Evolutionary conservation across 2,797 vertebrate genomes (phyloP), one percentile per base, ranked within the genome.

Genomic region (Gymnoscopelus microlampas): DNA sequence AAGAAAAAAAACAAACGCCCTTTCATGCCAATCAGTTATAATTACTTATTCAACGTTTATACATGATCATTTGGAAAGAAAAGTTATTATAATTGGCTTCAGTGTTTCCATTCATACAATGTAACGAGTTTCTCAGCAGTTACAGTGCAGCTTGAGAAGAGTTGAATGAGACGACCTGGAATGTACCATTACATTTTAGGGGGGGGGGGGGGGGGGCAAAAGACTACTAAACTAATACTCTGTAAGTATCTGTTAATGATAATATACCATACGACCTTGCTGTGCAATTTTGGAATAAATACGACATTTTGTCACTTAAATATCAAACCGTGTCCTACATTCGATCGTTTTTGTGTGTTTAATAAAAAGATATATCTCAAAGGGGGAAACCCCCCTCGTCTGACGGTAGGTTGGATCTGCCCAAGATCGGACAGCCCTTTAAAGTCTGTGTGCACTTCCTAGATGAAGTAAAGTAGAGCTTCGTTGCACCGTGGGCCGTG

Each of bases 351-450:
- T 71, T 1, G 8, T 3, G 4, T 7, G 24, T 49, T 0, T 3
- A 5, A 0, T 19, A 19, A 1, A 19, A 13, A 55, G 8, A 19
- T 1, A 0, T 5, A 1, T 3, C 0, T 2, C 1, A 51, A 48
- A 60, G 60, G 8, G 0, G 7, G 15, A 1, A 0, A 5, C 4
- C 5, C 48, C 77, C 76, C 47, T 14, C 0, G 65, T 26, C 9
- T 5, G 0, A 2, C 3, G 5, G 60, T 13, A 1, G 4, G 58
- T 68, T 91, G 90, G 89, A 63, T 24, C 1, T 15, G 1, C 15
- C 91, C 88, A 78, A 89, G 85, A 89, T 84, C 82, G 67, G 71
- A 71, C 87, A 82, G 83, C 85, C 84, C 86, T 92, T 92, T 91
- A 93, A 92, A 93, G 85, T 85, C 87, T 76, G 77, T 78, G 69